These are phyloP conservation scores for Hartigia nigra DNA, from an alignment of 2,888 invertebrate species.

Conservation along the genomic window DNA sequence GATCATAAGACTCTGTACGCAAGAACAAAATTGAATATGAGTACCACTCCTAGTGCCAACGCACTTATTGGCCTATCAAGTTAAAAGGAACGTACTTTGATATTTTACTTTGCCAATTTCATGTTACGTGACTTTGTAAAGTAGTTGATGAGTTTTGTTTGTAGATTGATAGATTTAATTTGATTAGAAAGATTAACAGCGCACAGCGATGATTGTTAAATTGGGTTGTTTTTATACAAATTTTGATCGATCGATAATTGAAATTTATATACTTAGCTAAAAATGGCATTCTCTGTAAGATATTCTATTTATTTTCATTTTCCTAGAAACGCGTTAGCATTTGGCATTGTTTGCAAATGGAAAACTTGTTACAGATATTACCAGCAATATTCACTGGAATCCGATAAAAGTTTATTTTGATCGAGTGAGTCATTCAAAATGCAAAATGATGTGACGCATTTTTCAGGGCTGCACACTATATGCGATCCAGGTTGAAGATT, in stretches of 20 bases:
- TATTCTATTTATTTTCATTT: not conserved
- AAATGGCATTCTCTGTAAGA: not conserved
- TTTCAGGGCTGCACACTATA: not conserved
- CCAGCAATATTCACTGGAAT: not conserved
- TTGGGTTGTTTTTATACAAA: not conserved
- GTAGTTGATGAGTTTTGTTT: not conserved
- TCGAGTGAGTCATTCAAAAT: too few species aligned
- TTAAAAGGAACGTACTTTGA: not conserved
- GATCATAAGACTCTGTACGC: not conserved
- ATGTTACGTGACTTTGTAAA: not conserved
- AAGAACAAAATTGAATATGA: not conserved
- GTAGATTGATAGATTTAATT: not conserved
- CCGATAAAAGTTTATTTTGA: not conserved
- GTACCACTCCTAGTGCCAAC: not conserved
- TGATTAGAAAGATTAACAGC: not conserved
- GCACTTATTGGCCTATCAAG: not conserved
- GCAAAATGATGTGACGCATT: not conserved
- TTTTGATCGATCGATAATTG: not conserved
- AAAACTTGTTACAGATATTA: not conserved
- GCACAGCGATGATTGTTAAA: not conserved
- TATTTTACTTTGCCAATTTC: not conserved
- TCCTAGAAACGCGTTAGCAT: too few species aligned
- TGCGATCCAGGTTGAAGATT: not conserved
- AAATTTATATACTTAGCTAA: not conserved
- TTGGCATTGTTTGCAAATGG: not conserved